Conservation (phyloP, 2,797 vertebrate genomes). For the Natrix natrix region DNA sequence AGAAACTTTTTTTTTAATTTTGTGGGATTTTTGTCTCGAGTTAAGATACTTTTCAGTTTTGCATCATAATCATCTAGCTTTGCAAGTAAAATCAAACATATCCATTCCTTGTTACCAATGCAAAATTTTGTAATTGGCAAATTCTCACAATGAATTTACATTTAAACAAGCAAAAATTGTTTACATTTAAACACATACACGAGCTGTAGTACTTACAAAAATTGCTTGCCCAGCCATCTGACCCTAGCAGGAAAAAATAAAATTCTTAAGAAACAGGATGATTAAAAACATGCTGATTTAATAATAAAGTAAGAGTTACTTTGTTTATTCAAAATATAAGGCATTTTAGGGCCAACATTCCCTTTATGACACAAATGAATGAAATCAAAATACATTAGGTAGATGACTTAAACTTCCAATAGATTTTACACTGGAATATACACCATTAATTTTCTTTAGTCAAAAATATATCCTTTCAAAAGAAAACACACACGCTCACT, state of each 20-base stretch:
- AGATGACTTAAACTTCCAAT: not conserved
- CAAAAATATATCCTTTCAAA: not conserved
- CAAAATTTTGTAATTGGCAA: not conserved
- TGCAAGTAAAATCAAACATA: not conserved
- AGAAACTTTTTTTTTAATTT: not conserved
- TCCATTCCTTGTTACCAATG: not conserved
- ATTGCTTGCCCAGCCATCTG: conserved; percentile 59
- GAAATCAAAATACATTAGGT: not conserved
- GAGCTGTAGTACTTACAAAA: conserved; percentile 68
- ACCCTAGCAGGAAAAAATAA: conserved; percentile 52
- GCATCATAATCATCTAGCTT: not conserved
- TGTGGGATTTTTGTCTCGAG: not conserved
- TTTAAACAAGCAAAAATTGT: not conserved
- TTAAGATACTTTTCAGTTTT: not conserved
- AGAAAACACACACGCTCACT: not conserved
- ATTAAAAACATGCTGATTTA: conserved; percentile 19
- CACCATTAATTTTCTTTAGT: not conserved
- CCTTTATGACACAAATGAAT: not conserved
- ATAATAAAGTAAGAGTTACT: conserved; percentile 1
- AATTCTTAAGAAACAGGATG: conserved; percentile 33
- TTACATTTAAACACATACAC: not conserved
- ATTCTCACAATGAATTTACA: not conserved
- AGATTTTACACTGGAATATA: not conserved
- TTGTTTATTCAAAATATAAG: not conserved
- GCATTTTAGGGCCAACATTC: not conserved